A percentile compares a stretch with the other conserved stretches of the same genome.
These are phyloP conservation scores for Amiota mariae DNA, from an alignment of 2,888 invertebrate genomes.

Conservation along the genomic window DNA sequence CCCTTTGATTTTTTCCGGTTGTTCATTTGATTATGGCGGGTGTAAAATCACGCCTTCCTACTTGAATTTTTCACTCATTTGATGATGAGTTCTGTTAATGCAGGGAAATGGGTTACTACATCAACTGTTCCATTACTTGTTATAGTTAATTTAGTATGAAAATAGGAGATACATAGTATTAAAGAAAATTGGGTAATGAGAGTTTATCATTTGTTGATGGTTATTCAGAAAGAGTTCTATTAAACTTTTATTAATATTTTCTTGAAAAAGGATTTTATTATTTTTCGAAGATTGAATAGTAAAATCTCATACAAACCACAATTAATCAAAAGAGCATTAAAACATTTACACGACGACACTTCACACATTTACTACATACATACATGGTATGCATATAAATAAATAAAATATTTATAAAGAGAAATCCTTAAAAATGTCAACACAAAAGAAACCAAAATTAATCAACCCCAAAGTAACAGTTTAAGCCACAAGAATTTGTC, in stretches of 20 bases:
- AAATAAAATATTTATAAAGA: not conserved
- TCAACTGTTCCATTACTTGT: not conserved
- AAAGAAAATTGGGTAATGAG: constrained; percentile 5
- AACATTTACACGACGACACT: not conserved
- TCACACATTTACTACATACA: constrained; percentile 7
- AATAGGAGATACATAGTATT: not conserved
- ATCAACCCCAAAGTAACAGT: constrained; percentile 36
- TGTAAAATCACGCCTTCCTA: constrained; percentile 16
- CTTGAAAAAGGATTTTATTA: too few species aligned
- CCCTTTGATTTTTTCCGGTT: constrained; percentile 66
- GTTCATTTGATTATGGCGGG: constrained; percentile 19
- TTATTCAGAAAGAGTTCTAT: too few species aligned
- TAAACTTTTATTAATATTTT: too few species aligned
- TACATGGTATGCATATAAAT: not conserved
- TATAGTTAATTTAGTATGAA: not conserved
- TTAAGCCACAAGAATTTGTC: constrained; percentile 29
- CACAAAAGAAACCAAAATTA: constrained; percentile 49
- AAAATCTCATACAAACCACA: not conserved
- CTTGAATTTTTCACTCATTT: not conserved
- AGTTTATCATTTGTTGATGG: not conserved
- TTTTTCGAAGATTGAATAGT: too few species aligned
- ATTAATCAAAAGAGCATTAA: constrained; percentile 5
- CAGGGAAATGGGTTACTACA: not conserved
- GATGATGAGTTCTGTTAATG: not conserved
- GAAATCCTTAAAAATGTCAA: constrained; percentile 56